Conservation (phyloP, 1,140 invertebrate genomes). For the Drosophila bifasciata region DNA sequence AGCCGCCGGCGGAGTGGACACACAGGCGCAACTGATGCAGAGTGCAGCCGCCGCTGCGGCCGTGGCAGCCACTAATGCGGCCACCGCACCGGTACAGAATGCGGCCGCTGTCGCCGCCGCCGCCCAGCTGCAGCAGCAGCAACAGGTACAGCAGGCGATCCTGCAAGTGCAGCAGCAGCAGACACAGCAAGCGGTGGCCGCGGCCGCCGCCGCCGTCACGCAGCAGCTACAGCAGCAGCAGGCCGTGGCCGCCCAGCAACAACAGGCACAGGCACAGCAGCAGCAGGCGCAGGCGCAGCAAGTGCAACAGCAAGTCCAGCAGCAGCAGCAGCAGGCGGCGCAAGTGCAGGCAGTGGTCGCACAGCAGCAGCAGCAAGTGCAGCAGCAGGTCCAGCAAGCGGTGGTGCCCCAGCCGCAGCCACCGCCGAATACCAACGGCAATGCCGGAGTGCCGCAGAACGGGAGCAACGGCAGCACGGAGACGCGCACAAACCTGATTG, state of each 20-base stretch:
- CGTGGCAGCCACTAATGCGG: conserved; percentile 86
- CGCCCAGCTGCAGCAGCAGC: conserved; percentile 87
- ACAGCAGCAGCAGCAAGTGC: conserved; percentile 54
- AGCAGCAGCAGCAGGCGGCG: conserved; percentile 44
- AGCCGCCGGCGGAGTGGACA: conserved; percentile 85
- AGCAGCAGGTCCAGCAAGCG: conserved; percentile 79
- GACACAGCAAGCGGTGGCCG: conserved; percentile 89
- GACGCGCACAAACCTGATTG: conserved; percentile 91
- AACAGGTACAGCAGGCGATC: conserved; percentile 83
- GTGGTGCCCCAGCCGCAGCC: conserved; percentile 73
- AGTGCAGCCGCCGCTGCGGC: conserved; percentile 87
- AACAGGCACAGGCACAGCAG: too few relatives aligned
- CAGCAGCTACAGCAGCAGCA: conserved; percentile 75
- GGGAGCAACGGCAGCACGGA: conserved; percentile 78
- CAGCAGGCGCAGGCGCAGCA: conserved; percentile 48
- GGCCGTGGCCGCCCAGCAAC: conserved; percentile 54
- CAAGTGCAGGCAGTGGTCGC: conserved; percentile 32
- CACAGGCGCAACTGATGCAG: conserved; percentile 85
- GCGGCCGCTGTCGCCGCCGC: conserved; percentile 85
- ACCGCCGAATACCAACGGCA: conserved; percentile 73
- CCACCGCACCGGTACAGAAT: conserved; percentile 88
- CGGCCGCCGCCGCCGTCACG: conserved; percentile 78
- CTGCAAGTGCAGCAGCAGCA: conserved; percentile 83
- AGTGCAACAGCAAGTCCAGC: conserved; percentile 40
- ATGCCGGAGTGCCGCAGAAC: conserved; percentile 63